Conservation (phyloP, 2,797 vertebrate species). For the Lagodon rhomboides region DNA sequence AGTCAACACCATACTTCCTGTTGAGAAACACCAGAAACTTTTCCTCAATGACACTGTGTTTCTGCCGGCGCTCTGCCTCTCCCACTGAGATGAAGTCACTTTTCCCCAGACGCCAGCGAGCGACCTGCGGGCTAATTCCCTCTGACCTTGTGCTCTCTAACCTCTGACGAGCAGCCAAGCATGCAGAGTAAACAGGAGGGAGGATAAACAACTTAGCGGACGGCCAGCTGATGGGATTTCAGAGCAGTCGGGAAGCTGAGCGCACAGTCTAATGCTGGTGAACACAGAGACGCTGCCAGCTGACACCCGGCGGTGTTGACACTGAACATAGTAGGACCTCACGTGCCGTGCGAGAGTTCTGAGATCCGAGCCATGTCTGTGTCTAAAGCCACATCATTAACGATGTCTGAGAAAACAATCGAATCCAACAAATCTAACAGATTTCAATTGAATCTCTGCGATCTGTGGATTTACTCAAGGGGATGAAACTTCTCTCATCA, state of each 20-base stretch:
- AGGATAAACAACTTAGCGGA: conserved; percentile 69
- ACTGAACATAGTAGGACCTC: conserved; percentile 21
- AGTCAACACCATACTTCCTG: conserved; percentile 23
- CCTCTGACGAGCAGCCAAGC: conserved; percentile 60
- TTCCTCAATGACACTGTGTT: not conserved
- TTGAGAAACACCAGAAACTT: conserved; percentile 25
- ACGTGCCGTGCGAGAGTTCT: conserved; percentile 5
- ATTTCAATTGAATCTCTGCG: not conserved
- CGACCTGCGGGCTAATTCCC: conserved; percentile 53
- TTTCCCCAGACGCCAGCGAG: conserved; percentile 34
- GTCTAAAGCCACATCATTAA: not conserved
- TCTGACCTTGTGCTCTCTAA: conserved; percentile 65
- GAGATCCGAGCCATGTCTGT: not conserved
- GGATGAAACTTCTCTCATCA: too few species aligned
- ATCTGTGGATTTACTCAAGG: not conserved
- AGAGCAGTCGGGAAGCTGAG: conserved; percentile 37
- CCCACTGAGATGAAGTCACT: not conserved
- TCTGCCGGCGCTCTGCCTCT: conserved; percentile 11
- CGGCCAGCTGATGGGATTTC: conserved; percentile 67
- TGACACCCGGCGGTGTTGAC: conserved; percentile 30
- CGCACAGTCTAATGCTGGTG: conserved; percentile 26
- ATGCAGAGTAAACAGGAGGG: conserved; percentile 66
- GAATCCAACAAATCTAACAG: not conserved
- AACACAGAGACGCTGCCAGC: conserved; percentile 30
- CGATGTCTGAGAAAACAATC: not conserved